A percentile compares a stretch with the other conserved stretches of the same genome.
Evolutionary conservation across 2,888 invertebrate species (phyloP).

Genomic region (Cremastinae sp.): DNA sequence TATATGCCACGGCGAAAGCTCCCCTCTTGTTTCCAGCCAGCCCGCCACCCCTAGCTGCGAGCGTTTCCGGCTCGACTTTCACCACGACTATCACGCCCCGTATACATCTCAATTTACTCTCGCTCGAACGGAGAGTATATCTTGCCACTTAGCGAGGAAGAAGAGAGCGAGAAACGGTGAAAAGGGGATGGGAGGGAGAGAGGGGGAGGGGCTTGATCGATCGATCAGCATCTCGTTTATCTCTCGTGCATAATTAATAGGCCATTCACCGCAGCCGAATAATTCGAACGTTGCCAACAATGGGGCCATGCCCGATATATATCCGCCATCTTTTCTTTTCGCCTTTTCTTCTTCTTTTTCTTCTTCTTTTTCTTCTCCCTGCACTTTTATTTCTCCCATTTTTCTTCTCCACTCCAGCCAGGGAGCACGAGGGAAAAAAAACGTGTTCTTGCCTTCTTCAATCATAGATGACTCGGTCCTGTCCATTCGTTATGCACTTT

Average conservation of each 20-base stretch:
- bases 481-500: neutral
- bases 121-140: constrained; percentile 34
- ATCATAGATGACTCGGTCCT: neutral
- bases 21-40: constrained; percentile 22
- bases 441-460: neutral
- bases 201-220: constrained; percentile 47
- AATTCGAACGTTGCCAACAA: constrained; percentile 16
- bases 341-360: neutral
- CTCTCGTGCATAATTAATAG: constrained; percentile 36
- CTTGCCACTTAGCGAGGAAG: constrained; percentile 52
- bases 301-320: no score
- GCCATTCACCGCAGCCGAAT: constrained; percentile 32
- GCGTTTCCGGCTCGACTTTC: constrained; percentile 61
- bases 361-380: neutral
- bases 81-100: constrained; percentile 10
- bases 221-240: constrained; percentile 57
- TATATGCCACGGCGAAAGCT: constrained; percentile 35
- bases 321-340: neutral
- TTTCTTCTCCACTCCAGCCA: no score
- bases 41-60: constrained; percentile 42
- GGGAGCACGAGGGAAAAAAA: neutral
- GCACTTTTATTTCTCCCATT: neutral
- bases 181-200: constrained; percentile 14
- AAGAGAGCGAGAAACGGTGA: neutral
- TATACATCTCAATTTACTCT: constrained; percentile 45